Conservation (phyloP, 2,888 invertebrate genomes). For the Tinea pellionella region DNA sequence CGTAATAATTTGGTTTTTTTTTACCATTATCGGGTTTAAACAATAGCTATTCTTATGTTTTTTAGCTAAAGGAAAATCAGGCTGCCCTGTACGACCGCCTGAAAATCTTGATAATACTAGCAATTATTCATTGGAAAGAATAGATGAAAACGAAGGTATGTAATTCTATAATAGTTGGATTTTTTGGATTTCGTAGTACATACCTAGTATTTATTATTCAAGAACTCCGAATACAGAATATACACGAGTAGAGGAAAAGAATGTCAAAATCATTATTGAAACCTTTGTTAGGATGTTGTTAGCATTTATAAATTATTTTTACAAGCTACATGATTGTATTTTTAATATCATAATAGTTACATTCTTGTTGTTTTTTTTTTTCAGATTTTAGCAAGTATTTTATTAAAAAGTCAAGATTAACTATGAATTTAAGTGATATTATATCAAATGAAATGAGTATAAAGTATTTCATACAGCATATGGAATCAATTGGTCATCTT, state of each 20-base stretch:
- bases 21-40: not conserved
- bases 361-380: slow-evolving; percentile 8
- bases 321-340: too few relatives aligned
- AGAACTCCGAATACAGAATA: too few relatives aligned
- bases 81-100: slow-evolving; percentile 61
- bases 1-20: not conserved
- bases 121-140: slow-evolving; percentile 14
- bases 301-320: too few relatives aligned
- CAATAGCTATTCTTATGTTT: slow-evolving; percentile 20
- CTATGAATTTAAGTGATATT: slow-evolving; percentile 80
- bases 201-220: too few relatives aligned
- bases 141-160: slow-evolving; percentile 40
- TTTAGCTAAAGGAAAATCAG: slow-evolving; percentile 62
- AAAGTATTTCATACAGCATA: slow-evolving; percentile 86
- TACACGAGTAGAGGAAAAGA: too few relatives aligned
- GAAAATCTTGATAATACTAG: slow-evolving; percentile 27
- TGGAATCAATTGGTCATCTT: slow-evolving; percentile 79
- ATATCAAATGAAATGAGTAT: slow-evolving; percentile 83
- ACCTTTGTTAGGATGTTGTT: too few relatives aligned
- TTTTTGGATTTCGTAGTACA: too few relatives aligned
- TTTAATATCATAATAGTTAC: too few relatives aligned
- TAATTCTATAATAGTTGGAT: not conserved
- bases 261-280: too few relatives aligned
- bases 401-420: slow-evolving; percentile 73
- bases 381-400: slow-evolving; percentile 22